These are phyloP conservation scores for Mizuhopecten yessoensis DNA, from an alignment of 1,140 invertebrate species.

Conservation along the genomic window DNA sequence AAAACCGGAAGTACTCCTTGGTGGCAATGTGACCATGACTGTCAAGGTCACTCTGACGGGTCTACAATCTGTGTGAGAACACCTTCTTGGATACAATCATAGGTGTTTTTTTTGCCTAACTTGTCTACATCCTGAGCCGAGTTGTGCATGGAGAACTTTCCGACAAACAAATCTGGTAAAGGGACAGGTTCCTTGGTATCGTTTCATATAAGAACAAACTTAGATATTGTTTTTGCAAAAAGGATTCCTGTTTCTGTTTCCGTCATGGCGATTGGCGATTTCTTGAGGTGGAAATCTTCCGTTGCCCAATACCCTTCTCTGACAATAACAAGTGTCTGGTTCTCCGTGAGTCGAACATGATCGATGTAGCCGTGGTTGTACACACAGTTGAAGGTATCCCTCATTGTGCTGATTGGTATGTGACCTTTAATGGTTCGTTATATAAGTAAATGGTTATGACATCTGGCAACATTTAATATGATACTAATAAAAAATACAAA, in stretches of 20 bases:
- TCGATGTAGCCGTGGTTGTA: background rate
- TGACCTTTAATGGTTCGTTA: too few species aligned
- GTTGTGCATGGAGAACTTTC: background rate
- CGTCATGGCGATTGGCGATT: background rate
- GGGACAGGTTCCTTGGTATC: background rate
- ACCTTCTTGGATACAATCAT: background rate
- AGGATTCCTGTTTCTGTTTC: background rate
- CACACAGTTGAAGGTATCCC: background rate
- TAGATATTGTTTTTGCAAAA: background rate
- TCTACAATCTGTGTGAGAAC: background rate
- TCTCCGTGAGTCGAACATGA: background rate
- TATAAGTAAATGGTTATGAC: too few species aligned
- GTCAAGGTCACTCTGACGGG: background rate
- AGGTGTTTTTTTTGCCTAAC: background rate
- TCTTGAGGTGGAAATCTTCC: background rate
- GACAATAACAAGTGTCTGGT: background rate
- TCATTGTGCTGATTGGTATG: background rate
- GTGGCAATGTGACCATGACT: conserved; percentile 1
- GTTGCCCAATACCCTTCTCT: background rate
- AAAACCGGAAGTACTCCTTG: background rate
- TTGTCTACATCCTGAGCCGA: background rate
- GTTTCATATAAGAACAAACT: background rate
- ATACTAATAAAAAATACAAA: too few species aligned
- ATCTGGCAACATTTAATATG: too few species aligned
- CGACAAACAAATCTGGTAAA: background rate